These are phyloP conservation scores for Tigriopus japonicus DNA, from an alignment of 1,140 invertebrate species.

Conservation along the genomic window DNA sequence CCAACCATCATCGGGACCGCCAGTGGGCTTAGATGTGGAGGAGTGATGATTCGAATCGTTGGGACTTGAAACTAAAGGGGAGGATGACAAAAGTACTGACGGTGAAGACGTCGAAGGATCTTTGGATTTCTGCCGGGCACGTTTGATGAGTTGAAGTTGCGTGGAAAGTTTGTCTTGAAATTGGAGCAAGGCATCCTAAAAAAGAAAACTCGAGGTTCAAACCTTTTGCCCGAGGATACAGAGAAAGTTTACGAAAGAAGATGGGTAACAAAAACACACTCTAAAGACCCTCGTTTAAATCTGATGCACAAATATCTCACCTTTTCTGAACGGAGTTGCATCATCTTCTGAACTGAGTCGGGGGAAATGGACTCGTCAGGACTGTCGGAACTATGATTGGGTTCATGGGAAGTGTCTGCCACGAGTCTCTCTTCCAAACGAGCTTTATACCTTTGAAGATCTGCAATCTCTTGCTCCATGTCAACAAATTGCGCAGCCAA, in stretches of 20 bases:
- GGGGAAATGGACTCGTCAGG: no score
- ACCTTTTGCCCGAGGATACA: neutral
- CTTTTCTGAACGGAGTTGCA: neutral
- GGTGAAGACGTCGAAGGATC: neutral
- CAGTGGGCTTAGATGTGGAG: no score
- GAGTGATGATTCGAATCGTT: no score
- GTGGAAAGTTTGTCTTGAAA: constrained; percentile 7
- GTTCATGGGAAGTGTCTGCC: neutral
- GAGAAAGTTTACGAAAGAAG: no score
- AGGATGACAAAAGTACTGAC: no score
- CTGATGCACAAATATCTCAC: no score
- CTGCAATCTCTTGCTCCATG: neutral
- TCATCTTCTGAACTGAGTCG: neutral
- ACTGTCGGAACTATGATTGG: no score
- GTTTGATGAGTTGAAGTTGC: constrained; percentile 5
- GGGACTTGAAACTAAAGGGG: no score
- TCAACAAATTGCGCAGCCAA: neutral
- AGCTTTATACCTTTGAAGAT: neutral
- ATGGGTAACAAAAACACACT: no score
- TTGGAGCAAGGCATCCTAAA: constrained; percentile 8
- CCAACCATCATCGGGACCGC: no score
- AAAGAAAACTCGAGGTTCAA: neutral
- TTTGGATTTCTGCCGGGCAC: neutral
- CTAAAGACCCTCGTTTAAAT: no score
- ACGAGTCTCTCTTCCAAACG: neutral